A percentile compares a stretch with the other conserved stretches of the same genome.
phyloP scores from a whole-genome alignment of 2,797 vertebrate genomes.

The Nannoperca obscura region DNA sequence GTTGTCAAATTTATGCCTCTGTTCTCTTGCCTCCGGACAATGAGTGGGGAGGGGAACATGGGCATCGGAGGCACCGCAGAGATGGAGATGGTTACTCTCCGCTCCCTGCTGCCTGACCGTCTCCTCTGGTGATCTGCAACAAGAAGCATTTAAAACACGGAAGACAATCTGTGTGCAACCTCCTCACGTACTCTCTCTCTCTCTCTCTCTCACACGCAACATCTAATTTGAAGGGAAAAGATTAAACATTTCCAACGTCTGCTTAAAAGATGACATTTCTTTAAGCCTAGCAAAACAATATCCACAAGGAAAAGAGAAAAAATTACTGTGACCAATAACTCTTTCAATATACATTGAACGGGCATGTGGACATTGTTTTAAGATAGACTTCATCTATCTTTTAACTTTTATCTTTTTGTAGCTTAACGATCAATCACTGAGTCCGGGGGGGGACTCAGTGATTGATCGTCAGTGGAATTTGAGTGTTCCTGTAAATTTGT shows the following conservation, averaged over 20 bases:
- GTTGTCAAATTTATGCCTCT: constrained; percentile 82
- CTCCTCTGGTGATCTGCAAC: constrained; percentile 71
- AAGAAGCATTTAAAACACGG: background rate
- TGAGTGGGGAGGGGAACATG: constrained; percentile 83
- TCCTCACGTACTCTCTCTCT: background rate
- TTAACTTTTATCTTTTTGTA: background rate
- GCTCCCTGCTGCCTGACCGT: constrained; percentile 86
- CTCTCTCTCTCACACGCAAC: background rate
- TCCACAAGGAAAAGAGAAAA: background rate
- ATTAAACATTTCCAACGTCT: background rate
- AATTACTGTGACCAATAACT: background rate
- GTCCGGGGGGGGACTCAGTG: background rate
- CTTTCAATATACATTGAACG: no score
- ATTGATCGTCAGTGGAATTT: background rate
- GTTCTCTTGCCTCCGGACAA: constrained; percentile 78
- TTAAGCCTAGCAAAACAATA: background rate
- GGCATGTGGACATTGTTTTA: no score
- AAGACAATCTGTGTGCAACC: background rate
- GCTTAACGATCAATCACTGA: background rate
- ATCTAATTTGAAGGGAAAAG: background rate
- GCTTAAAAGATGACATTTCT: background rate
- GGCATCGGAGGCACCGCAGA: constrained; percentile 89
- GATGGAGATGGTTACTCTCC: constrained; percentile 85
- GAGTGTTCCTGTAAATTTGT: background rate
- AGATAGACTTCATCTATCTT: background rate